phyloP scores from a whole-genome alignment of 2,888 invertebrate genomes.

The Drosophila phalerata region DNA sequence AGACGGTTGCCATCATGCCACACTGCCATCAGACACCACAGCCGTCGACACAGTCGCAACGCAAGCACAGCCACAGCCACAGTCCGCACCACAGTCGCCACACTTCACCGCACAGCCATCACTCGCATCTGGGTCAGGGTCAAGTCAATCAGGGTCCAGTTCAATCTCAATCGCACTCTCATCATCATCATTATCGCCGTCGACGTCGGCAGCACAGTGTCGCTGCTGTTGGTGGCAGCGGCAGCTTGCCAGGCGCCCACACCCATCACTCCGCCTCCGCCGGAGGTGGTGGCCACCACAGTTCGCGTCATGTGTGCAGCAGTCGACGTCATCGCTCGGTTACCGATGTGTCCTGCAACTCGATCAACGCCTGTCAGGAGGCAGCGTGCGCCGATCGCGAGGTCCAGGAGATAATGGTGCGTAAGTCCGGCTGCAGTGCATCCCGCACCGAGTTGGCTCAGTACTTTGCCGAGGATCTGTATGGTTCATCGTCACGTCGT shows the following conservation, averaged over 20 bases:
- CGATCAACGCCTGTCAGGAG: slow-evolving; percentile 82
- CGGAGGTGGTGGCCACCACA: slow-evolving; percentile 19
- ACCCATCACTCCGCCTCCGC: slow-evolving; percentile 54
- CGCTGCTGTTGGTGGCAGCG: slow-evolving; percentile 69
- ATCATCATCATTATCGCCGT: slow-evolving; percentile 73
- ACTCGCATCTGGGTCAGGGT: slow-evolving; percentile 55
- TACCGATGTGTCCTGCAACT: slow-evolving; percentile 83
- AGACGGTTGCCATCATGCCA: slow-evolving; percentile 56
- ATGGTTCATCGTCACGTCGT: slow-evolving; percentile 82
- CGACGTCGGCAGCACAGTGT: slow-evolving; percentile 64
- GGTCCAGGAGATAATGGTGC: slow-evolving; percentile 84
- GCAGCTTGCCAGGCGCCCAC: slow-evolving; percentile 75
- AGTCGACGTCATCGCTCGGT: slow-evolving; percentile 84
- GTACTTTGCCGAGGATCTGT: slow-evolving; percentile 85
- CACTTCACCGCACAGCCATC: slow-evolving; percentile 82
- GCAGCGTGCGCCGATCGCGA: slow-evolving; percentile 83
- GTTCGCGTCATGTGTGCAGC: slow-evolving; percentile 67
- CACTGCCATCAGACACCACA: slow-evolving; percentile 65
- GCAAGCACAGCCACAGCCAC: slow-evolving; percentile 75
- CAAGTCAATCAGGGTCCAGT: slow-evolving; percentile 28
- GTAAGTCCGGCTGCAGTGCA: slow-evolving; percentile 81
- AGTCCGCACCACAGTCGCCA: slow-evolving; percentile 78
- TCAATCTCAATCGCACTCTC: slow-evolving; percentile 61
- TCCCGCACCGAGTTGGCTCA: slow-evolving; percentile 85
- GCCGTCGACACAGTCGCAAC: slow-evolving; percentile 54